A percentile compares a stretch with the other conserved stretches of the same genome.
Conservation (phyloP, 1,140 invertebrate genomes). For the Drosophila melanica region DNA sequence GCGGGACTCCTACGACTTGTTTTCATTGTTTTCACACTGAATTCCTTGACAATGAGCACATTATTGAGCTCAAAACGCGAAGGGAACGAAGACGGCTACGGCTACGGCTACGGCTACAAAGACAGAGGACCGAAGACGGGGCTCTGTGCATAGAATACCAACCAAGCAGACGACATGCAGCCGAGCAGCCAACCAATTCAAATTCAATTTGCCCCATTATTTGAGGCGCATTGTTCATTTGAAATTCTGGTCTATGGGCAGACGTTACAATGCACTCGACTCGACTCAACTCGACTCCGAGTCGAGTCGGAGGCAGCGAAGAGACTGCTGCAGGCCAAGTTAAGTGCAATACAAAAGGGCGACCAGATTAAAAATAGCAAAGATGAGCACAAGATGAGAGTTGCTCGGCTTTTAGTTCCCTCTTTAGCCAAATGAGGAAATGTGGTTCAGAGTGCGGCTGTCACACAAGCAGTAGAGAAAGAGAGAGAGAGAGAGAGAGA, state of each 20-base stretch:
- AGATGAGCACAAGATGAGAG: slow-evolving; percentile 55
- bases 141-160: slow-evolving; percentile 38
- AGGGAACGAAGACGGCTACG: slow-evolving; percentile 8
- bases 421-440: slow-evolving; percentile 40
- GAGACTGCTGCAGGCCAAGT: slow-evolving; percentile 69
- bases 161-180: slow-evolving; percentile 19
- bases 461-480: slow-evolving; percentile 17
- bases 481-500: slow-evolving; percentile 11
- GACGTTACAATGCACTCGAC: slow-evolving; percentile 47
- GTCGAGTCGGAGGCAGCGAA: slow-evolving; percentile 9
- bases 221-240: slow-evolving; percentile 74
- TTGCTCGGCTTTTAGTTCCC: not conserved
- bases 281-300: slow-evolving; percentile 13
- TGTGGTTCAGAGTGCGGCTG: slow-evolving; percentile 33
- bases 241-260: slow-evolving; percentile 61
- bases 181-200: slow-evolving; percentile 69
- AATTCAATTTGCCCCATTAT: slow-evolving; percentile 84
- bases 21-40: slow-evolving; percentile 54
- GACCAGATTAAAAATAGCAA: slow-evolving; percentile 76
- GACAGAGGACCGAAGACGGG: slow-evolving; percentile 15
- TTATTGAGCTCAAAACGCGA: slow-evolving; percentile 23
- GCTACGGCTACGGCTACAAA: too few species aligned
- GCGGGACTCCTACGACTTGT: slow-evolving; percentile 38
- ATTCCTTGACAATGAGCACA: slow-evolving; percentile 52
- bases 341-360: slow-evolving; percentile 80